phyloP scores from a whole-genome alignment of 2,888 invertebrate genomes.

The Leucophora obtusa region DNA sequence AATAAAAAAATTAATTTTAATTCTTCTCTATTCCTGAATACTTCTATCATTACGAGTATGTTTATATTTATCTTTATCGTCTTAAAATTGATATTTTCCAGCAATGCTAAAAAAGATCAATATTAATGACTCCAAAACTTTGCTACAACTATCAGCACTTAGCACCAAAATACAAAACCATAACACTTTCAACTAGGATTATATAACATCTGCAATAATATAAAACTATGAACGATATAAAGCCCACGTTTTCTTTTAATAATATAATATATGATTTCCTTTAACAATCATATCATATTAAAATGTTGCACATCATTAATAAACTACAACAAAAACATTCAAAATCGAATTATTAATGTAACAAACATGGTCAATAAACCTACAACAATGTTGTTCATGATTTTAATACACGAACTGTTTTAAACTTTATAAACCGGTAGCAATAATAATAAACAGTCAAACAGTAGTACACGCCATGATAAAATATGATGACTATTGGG shows the following conservation, averaged over 20 bases:
- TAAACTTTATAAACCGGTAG: not conserved
- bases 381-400: conserved; percentile 14
- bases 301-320: conserved; percentile 56
- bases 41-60: no score
- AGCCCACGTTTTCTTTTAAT: not conserved
- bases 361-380: conserved; percentile 23
- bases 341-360: conserved; percentile 20
- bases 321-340: conserved; percentile 12
- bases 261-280: conserved; percentile 33
- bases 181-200: not conserved
- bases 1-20: no score
- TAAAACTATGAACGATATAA: not conserved
- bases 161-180: not conserved
- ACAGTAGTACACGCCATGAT: conserved; percentile 11
- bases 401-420: not conserved
- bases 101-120: not conserved
- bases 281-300: conserved; percentile 43
- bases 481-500: conserved; percentile 52
- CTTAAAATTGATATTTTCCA: no score
- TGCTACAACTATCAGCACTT: not conserved
- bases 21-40: no score
- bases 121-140: not conserved
- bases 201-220: not conserved
- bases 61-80: no score
- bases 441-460: not conserved